phyloP scores from a whole-genome alignment of 1,140 invertebrate genomes.

The Cydia splendana region DNA sequence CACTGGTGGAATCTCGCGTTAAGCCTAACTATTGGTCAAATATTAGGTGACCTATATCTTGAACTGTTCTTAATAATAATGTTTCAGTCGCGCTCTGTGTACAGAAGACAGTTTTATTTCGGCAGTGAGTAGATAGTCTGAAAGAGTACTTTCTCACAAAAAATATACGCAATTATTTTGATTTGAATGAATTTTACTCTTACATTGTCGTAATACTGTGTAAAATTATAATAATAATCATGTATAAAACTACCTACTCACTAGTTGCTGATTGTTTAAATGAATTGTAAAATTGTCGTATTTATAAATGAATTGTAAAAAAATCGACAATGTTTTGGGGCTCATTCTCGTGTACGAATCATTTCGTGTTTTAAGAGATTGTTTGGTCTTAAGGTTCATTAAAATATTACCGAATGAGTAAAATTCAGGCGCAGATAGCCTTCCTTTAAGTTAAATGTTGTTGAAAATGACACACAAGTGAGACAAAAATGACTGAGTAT shows the following conservation, averaged over 20 bases:
- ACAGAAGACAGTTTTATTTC: not conserved
- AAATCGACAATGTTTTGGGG: not conserved
- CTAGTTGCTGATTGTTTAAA: not conserved
- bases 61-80: not conserved
- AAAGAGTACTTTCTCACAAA: not conserved
- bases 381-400: not conserved
- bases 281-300: not conserved
- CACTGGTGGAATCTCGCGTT: too few species aligned
- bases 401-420: not conserved
- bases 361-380: not conserved
- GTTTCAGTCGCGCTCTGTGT: constrained; percentile 1
- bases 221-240: not conserved
- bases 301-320: not conserved
- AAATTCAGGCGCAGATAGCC: not conserved
- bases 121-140: not conserved
- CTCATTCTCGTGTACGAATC: not conserved
- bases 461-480: constrained; percentile 56
- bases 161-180: not conserved
- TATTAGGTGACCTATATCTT: not conserved
- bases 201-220: not conserved
- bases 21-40: not conserved
- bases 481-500: constrained; percentile 51
- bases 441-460: constrained; percentile 42
- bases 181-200: not conserved
- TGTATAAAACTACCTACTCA: not conserved